Conservation (phyloP, 2,797 vertebrate species). For the Myotis vivesi region DNA sequence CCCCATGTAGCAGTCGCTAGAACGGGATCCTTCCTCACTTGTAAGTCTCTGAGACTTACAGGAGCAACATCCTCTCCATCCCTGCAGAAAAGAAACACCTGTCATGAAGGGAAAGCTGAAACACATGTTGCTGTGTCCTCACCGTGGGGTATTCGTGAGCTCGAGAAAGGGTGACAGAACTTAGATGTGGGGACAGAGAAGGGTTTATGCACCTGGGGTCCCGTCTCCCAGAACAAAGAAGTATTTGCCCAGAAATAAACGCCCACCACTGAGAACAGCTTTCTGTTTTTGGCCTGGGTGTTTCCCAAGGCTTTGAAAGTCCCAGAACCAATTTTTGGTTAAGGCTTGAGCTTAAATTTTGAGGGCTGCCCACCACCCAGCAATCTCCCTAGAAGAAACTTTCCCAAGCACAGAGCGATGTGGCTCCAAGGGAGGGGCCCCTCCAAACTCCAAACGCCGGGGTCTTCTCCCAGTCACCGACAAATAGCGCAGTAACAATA, state of each 20-base stretch:
- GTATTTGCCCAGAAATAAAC: slow-evolving; percentile 25
- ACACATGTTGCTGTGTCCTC: not conserved
- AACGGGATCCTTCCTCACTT: not conserved
- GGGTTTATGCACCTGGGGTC: not conserved
- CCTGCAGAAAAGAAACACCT: not conserved
- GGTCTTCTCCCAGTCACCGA: slow-evolving; percentile 1
- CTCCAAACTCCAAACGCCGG: slow-evolving; percentile 14
- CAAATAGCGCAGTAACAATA: slow-evolving; percentile 43
- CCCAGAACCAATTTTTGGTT: not conserved
- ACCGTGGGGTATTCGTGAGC: not conserved
- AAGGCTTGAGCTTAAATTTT: not conserved
- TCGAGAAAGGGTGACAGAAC: not conserved
- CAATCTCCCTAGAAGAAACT: not conserved
- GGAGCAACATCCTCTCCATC: not conserved
- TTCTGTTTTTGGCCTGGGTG: not conserved
- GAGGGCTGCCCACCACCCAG: not conserved
- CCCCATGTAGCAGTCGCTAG: not conserved
- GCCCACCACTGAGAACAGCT: not conserved
- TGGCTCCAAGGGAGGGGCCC: not conserved
- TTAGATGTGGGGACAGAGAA: not conserved
- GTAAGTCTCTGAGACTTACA: too few relatives aligned
- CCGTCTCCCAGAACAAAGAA: not conserved
- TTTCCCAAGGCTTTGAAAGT: slow-evolving; percentile 38
- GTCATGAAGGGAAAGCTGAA: fast-evolving
- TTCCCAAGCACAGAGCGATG: not conserved